Conservation (phyloP, 1,140 invertebrate species). For the Galleria mellonella region DNA sequence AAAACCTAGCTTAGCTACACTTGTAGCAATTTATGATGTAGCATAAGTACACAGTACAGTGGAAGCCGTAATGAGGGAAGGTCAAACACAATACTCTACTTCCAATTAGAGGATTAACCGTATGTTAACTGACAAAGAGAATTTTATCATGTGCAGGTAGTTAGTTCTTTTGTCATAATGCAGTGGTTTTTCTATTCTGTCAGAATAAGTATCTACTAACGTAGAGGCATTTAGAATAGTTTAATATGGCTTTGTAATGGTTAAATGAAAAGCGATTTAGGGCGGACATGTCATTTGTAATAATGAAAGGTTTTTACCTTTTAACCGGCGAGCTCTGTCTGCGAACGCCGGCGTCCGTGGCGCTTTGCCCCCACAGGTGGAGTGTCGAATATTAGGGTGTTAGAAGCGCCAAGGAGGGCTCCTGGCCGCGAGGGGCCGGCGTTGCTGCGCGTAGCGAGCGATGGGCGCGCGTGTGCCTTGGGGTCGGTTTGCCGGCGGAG, state of each 20-base stretch:
- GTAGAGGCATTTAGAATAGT: slow-evolving; percentile 9
- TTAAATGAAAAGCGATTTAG: slow-evolving; percentile 27
- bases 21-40: neutral
- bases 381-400: slow-evolving; percentile 30
- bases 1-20: no score
- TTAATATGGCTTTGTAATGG: slow-evolving; percentile 27
- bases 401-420: slow-evolving; percentile 60
- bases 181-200: slow-evolving; percentile 20
- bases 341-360: slow-evolving; percentile 56
- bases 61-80: slow-evolving; percentile 40
- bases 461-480: slow-evolving; percentile 52
- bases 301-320: slow-evolving; percentile 46
- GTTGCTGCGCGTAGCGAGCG: slow-evolving; percentile 56
- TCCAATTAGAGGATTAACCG: slow-evolving; percentile 29
- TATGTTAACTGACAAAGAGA: slow-evolving; percentile 18
- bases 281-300: slow-evolving; percentile 35
- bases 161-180: slow-evolving; percentile 34
- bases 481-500: slow-evolving; percentile 61
- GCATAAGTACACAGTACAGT: slow-evolving; percentile 11
- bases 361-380: slow-evolving; percentile 36
- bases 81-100: slow-evolving; percentile 31
- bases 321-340: slow-evolving; percentile 52
- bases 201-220: slow-evolving; percentile 7
- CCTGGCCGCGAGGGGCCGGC: slow-evolving; percentile 62
- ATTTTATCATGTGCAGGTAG: slow-evolving; percentile 9